phyloP scores from a whole-genome alignment of 1,140 invertebrate species.

The Tetragnatha versicolor region DNA sequence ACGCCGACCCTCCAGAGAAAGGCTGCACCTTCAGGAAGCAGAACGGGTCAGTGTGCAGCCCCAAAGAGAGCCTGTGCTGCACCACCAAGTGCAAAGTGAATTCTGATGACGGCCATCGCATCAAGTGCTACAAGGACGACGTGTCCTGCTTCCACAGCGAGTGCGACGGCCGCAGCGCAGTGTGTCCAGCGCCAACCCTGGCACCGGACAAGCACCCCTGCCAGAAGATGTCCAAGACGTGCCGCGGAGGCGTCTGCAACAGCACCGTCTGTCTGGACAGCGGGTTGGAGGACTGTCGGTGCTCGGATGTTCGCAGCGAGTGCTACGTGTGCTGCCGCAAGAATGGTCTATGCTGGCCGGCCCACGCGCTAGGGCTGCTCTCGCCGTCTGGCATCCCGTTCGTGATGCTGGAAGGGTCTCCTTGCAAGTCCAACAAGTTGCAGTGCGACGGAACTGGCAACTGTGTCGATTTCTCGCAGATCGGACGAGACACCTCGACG shows the following conservation, averaged over 20 bases:
- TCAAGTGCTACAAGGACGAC: background rate
- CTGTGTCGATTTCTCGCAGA: constrained; percentile 3
- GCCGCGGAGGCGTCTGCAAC: constrained; percentile 21
- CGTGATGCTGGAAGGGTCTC: background rate
- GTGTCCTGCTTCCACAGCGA: background rate
- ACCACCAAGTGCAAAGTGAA: background rate
- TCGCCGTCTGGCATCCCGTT: constrained; percentile 59
- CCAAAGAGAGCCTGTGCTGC: constrained; percentile 31
- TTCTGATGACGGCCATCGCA: background rate
- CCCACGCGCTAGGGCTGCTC: background rate
- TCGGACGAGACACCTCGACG: no score
- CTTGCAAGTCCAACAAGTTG: background rate
- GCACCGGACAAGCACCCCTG: background rate
- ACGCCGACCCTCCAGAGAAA: constrained; percentile 1
- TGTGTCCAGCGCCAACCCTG: background rate
- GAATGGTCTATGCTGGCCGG: background rate
- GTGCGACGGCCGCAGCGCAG: background rate
- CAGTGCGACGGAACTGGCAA: background rate
- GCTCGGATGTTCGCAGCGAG: background rate
- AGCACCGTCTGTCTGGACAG: constrained; percentile 23
- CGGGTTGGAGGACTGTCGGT: constrained; percentile 9
- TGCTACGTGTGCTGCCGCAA: constrained; percentile 25
- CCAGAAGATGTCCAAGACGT: constrained; percentile 8
- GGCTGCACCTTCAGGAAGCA: background rate
- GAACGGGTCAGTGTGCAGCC: constrained; percentile 7